Base-by-base conservation (phyloP, 2,888 invertebrate genomes). In the Ceriagrion tenellum region DNA sequence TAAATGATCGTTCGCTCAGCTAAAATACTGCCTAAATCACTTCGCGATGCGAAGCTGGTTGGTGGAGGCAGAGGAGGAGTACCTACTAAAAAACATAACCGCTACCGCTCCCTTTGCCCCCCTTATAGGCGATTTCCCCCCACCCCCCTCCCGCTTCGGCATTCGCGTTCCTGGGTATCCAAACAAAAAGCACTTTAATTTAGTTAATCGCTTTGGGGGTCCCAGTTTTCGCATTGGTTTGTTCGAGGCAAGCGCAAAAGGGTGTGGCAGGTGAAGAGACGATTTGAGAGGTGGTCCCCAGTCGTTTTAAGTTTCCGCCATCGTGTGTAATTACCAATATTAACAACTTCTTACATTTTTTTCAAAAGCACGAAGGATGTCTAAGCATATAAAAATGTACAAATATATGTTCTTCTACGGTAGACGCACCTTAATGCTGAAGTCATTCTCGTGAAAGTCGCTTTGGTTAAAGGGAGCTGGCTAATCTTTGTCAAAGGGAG, bases 1-100 rank as follows among this genome's bases (percentile, higher is more conserved):
- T 93, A 93, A 93, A 93, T 93, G 93, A 93, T 93, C 93, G 63
- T 93, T 93, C 69, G 69, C 35, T n/a, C 23, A 35, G 81, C 81
- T 81, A 35, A 81, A 81, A 81, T 81, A 81, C 81, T 81, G 13
- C 81, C 81, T 81, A 81, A 81, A 81, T 81, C 81, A 81, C 81
- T 81, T 81, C 81, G 30, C 10, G 35, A 81, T 35, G 81, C 69
- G 81, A 18, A 26, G 81, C 26, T 30, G 30, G 35, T 35, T 20
- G 23, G 63, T 4, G 23, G 63, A 20, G 63, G 63, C 4, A 23
- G 18, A n/a, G 26, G 69, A 13, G 81, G 59, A 59, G 59, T 59
- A 59, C 47, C 47, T 47, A 47, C 59, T 81, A 81, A 81, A 81
- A 23, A 81, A 81, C 81, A 81, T 81, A 81, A 81, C 81, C 35